Conservation (phyloP, 2,113 vertebrate species). For the Chloropsis hardwickii region DNA sequence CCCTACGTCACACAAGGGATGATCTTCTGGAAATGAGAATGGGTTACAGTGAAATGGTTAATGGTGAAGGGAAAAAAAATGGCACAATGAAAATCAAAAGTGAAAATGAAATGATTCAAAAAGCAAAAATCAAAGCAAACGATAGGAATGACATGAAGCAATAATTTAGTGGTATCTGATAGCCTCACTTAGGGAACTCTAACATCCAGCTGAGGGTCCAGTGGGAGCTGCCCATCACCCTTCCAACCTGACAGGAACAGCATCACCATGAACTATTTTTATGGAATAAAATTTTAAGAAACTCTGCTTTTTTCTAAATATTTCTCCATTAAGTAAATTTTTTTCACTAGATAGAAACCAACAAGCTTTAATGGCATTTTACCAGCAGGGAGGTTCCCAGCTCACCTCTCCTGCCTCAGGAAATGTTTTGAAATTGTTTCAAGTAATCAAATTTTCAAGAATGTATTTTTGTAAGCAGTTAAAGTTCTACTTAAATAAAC, state of each 20-base stretch:
- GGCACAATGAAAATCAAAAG: not conserved
- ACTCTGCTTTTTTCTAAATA: not conserved
- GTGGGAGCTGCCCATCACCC: not conserved
- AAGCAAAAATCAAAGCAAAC: not conserved
- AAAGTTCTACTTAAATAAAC: not conserved
- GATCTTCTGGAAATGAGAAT: constrained; percentile 82
- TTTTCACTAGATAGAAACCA: not conserved
- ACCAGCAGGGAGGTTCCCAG: not conserved
- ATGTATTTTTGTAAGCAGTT: not conserved
- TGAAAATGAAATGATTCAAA: not conserved
- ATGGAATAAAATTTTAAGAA: not conserved
- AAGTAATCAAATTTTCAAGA: not conserved
- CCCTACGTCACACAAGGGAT: constrained; percentile 83
- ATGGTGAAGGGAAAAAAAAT: not conserved
- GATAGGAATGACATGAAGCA: not conserved
- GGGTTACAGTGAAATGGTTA: constrained; percentile 46
- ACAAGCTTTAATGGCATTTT: not conserved
- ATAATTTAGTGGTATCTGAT: not conserved
- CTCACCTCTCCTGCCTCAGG: not conserved
- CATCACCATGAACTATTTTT: not conserved
- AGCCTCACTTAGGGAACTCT: not conserved
- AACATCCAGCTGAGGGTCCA: not conserved
- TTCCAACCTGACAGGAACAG: not conserved
- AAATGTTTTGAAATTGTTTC: not conserved
- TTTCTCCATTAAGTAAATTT: not conserved